Evolutionary conservation across 2,797 vertebrate genomes (phyloP).

Genomic region (Siniperca undulata): DNA sequence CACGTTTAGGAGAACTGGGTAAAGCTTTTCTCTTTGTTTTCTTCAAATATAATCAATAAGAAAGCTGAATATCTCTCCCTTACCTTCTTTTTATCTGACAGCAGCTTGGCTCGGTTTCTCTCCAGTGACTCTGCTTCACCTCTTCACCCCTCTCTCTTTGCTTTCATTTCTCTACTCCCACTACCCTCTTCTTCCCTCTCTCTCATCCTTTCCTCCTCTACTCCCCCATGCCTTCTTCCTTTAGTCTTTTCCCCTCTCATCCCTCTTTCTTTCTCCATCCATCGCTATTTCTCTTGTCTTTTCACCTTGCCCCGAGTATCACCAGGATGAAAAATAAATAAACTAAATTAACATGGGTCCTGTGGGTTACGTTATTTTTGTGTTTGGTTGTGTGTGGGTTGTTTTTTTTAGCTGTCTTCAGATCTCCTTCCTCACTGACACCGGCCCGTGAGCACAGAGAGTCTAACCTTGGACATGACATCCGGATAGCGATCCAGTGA

Average conservation of each 20-base stretch:
- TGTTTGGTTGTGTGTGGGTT: slow-evolving; percentile 15
- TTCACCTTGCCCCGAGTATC: slow-evolving; percentile 48
- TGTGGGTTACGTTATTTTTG: slow-evolving; percentile 52
- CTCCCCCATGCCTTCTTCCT: not conserved
- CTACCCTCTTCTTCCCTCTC: not conserved
- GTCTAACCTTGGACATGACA: slow-evolving; percentile 59
- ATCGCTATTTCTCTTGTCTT: slow-evolving; percentile 44
- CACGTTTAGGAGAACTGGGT: too few relatives aligned
- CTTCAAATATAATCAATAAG: not conserved
- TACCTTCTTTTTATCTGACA: slow-evolving; percentile 17
- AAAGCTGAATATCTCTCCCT: not conserved
- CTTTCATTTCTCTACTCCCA: not conserved
- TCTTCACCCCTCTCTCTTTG: not conserved
- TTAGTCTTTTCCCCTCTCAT: not conserved
- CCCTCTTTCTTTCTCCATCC: slow-evolving; percentile 24
- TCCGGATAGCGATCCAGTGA: slow-evolving; percentile 52
- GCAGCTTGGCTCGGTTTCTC: slow-evolving; percentile 25
- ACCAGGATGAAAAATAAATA: slow-evolving; percentile 57
- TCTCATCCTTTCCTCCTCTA: too few relatives aligned
- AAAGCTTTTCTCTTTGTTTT: not conserved
- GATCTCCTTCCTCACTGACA: slow-evolving; percentile 39
- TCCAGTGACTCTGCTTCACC: slow-evolving; percentile 32
- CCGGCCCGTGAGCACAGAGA: slow-evolving; percentile 34
- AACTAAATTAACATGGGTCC: slow-evolving; percentile 39
- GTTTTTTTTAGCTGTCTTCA: slow-evolving; percentile 38